Conservation (phyloP, 2,797 vertebrate genomes). For the Acanthopagrus latus region DNA sequence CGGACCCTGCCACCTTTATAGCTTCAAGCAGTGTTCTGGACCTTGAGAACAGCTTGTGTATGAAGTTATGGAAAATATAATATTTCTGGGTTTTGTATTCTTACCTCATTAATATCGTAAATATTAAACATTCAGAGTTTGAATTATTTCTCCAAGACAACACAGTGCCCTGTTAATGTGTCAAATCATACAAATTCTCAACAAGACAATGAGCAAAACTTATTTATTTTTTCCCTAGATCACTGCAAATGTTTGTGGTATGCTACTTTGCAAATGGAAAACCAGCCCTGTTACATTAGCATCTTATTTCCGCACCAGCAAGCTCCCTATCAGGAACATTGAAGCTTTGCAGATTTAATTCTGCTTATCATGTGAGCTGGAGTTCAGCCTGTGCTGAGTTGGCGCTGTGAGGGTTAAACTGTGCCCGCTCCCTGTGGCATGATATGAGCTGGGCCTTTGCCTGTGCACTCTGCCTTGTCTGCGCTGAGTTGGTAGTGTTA, state of each 20-base stretch:
- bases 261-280: constrained; percentile 45
- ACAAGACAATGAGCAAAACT: not conserved
- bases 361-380: constrained; percentile 74
- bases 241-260: constrained; percentile 37
- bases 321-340: constrained; percentile 60
- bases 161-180: too few species aligned
- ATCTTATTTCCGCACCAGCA: constrained; percentile 53
- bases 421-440: constrained; percentile 78
- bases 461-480: constrained; percentile 76
- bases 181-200: not conserved
- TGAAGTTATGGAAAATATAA: too few species aligned
- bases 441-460: constrained; percentile 80
- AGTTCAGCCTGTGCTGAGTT: constrained; percentile 65
- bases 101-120: too few species aligned
- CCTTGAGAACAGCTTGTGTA: too few species aligned
- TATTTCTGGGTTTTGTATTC: too few species aligned
- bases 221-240: constrained; percentile 27
- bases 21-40: too few species aligned
- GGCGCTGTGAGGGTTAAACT: constrained; percentile 77
- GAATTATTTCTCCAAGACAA: too few species aligned
- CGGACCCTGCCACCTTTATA: too few species aligned
- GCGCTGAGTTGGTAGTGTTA: constrained; percentile 58
- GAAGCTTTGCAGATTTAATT: constrained; percentile 68
- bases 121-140: too few species aligned
- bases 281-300: constrained; percentile 48